Percentiles rank a stretch among this genome's conserved stretches.
Conservation (phyloP, 2,113 vertebrate species). For the Saguinus midas region DNA sequence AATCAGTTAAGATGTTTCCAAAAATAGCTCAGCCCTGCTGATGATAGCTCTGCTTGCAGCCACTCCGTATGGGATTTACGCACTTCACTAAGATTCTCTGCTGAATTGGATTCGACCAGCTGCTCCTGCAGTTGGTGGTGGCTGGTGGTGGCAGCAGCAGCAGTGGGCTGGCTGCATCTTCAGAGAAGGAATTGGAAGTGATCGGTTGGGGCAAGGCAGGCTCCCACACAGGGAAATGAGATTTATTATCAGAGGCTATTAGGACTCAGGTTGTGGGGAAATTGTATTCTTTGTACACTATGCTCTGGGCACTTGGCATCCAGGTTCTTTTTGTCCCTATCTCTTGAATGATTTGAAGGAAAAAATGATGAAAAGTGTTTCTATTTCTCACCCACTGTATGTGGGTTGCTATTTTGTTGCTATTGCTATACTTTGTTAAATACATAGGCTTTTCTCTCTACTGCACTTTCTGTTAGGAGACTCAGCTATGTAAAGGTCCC, state of each 20-base stretch:
- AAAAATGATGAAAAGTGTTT: neutral
- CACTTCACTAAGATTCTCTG: conserved; percentile 37
- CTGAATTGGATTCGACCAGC: conserved; percentile 46
- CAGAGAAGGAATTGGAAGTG: neutral
- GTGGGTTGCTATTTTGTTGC: neutral
- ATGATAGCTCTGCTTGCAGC: conserved; percentile 31
- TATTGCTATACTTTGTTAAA: neutral
- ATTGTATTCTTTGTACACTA: conserved; percentile 12
- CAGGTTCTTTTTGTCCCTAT: neutral
- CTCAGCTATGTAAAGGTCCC: neutral
- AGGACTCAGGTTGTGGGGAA: neutral
- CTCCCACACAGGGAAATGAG: neutral
- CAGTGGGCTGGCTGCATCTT: neutral
- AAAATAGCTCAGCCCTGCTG: conserved; percentile 69
- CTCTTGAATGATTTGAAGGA: neutral
- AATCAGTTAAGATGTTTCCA: conserved; percentile 66
- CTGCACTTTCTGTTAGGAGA: neutral
- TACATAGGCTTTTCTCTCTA: neutral
- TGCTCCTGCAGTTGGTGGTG: conserved; percentile 50
- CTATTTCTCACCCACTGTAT: neutral
- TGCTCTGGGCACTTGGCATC: neutral
- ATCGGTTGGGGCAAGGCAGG: neutral
- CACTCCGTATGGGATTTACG: conserved; percentile 51
- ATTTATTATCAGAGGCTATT: neutral
- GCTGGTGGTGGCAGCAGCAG: neutral